Percentiles rank a stretch among this genome's conserved stretches.
These are phyloP conservation scores for Nycticorax nycticorax DNA, from an alignment of 2,113 vertebrate genomes.

Conservation along the genomic window DNA sequence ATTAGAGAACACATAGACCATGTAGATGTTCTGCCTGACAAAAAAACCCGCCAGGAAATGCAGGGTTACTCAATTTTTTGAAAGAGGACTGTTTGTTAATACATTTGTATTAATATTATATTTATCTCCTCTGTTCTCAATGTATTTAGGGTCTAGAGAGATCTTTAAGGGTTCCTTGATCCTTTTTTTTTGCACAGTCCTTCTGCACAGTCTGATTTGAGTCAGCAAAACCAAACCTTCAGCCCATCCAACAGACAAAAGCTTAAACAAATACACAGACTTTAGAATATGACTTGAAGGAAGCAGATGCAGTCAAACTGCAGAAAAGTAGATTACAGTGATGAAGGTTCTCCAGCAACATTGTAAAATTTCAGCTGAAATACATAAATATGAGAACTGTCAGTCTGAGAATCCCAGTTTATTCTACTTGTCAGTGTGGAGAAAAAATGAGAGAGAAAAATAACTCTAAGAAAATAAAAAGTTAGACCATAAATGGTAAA, in stretches of 20 bases:
- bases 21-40: not conserved
- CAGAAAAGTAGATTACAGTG: not conserved
- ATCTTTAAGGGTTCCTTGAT: not conserved
- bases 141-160: not conserved
- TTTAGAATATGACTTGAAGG: not conserved
- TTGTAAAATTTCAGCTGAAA: not conserved
- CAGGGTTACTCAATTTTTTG: fast-evolving
- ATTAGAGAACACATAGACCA: not conserved
- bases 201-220: not conserved
- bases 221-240: not conserved
- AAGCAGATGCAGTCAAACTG: not conserved
- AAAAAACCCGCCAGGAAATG: no score
- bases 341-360: not conserved
- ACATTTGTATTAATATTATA: not conserved
- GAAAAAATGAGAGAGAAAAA: not conserved
- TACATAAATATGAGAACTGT: not conserved
- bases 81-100: not conserved
- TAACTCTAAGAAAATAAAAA: not conserved
- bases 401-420: not conserved
- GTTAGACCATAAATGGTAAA: not conserved
- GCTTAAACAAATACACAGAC: not conserved
- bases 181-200: not conserved
- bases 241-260: not conserved
- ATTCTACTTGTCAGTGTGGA: not conserved
- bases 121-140: not conserved